Evolutionary conservation across 1,140 invertebrate species (phyloP).

Genomic region (Rhopalosiphum padi): DNA sequence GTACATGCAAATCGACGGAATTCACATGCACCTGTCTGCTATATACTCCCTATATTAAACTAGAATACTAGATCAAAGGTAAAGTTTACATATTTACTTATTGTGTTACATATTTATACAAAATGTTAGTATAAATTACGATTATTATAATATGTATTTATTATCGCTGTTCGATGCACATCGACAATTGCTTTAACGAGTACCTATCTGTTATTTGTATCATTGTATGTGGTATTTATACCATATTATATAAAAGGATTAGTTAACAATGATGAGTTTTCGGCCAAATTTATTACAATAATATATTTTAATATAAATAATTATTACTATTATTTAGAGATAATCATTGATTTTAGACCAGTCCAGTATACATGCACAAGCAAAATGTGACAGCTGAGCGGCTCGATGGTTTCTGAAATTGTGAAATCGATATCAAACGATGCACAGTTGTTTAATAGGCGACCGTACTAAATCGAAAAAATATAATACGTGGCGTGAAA

Average conservation of each 20-base stretch:
- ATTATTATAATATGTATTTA: too few species aligned
- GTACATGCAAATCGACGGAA: too few species aligned
- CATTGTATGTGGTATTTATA: background rate
- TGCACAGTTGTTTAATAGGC: background rate
- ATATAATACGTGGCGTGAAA: background rate
- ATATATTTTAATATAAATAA: background rate
- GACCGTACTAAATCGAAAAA: background rate
- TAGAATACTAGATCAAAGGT: too few species aligned
- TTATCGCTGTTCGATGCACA: background rate
- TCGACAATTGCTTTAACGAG: background rate
- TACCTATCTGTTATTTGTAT: background rate
- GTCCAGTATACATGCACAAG: too few species aligned
- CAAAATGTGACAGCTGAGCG: too few species aligned
- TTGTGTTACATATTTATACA: too few species aligned
- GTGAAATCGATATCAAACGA: background rate
- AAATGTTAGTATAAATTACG: too few species aligned
- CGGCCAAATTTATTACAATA: background rate
- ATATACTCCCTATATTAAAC: too few species aligned
- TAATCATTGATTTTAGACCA: background rate
- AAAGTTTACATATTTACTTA: too few species aligned
- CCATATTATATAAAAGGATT: background rate
- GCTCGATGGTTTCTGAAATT: background rate
- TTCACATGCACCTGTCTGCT: too few species aligned
- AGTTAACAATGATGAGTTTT: background rate
- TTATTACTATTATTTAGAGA: background rate